Evolutionary conservation across 2,888 invertebrate species (phyloP).

Genomic region (Erynnis tages): DNA sequence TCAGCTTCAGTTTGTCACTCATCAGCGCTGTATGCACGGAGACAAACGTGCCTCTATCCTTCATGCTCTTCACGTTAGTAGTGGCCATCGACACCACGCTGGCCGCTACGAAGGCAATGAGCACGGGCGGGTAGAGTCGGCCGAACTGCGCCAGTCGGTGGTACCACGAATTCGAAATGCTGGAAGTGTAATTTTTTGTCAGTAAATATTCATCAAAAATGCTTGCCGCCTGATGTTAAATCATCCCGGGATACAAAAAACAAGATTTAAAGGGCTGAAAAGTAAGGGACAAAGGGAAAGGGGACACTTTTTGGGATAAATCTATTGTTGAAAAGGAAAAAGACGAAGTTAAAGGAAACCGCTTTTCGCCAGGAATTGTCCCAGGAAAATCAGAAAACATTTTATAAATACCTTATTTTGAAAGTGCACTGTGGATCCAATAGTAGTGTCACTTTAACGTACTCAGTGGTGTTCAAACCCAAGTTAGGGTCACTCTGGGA

Average conservation of each 20-base stretch:
- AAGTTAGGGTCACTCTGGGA: slow-evolving; percentile 74
- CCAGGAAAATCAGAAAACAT: not conserved
- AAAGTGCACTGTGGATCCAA: slow-evolving; percentile 88
- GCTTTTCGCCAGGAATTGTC: too few species aligned
- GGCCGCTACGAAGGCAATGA: slow-evolving; percentile 85
- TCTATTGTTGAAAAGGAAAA: too few species aligned
- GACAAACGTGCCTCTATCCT: slow-evolving; percentile 52
- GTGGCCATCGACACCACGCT: slow-evolving; percentile 83
- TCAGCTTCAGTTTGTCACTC: slow-evolving; percentile 80
- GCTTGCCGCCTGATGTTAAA: too few species aligned
- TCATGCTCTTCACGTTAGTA: slow-evolving; percentile 46
- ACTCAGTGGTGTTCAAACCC: slow-evolving; percentile 57
- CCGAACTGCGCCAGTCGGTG: slow-evolving; percentile 84
- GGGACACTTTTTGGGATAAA: too few species aligned
- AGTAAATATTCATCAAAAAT: too few species aligned
- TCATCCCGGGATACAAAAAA: too few species aligned
- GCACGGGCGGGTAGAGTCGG: slow-evolving; percentile 83
- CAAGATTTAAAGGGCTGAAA: too few species aligned
- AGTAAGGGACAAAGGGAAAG: too few species aligned
- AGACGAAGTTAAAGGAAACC: too few species aligned
- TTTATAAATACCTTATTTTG: slow-evolving; percentile 78
- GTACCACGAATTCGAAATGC: slow-evolving; percentile 80
- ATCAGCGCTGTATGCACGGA: slow-evolving; percentile 80
- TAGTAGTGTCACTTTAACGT: slow-evolving; percentile 81
- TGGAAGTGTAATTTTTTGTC: slow-evolving; percentile 48